Evolutionary conservation across 2,888 invertebrate genomes (phyloP), one percentile per base, ranked within the genome.

Genomic region (Stenoptilia bipunctidactyla): DNA sequence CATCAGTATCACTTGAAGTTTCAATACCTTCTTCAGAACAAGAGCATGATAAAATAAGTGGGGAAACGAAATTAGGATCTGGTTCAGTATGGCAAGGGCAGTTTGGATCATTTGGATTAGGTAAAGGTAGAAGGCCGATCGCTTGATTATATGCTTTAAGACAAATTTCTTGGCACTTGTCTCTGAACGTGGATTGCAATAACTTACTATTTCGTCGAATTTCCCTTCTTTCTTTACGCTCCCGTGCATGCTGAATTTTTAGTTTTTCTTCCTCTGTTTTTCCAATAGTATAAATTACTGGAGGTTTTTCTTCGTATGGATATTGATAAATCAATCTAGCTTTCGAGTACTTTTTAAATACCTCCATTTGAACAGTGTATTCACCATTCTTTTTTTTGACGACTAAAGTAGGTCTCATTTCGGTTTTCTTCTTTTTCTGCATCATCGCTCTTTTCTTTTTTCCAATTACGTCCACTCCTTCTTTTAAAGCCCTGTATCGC

Each of bases 81-180:
- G 58, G 47, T 1, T 66, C 66, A 2, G 34, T 34, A 6, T 61
- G 42, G 47, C 83, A 83, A 5, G 83, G 83, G 42, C 83, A 83
- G 13, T 68, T 64, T 1, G 80, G 80, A 40, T 61, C 52, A 40
- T 82, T 82, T 1, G 70, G 64, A 41, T 77, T 68, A 2, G 76
- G 72, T 30, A 75, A 50, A 13, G 83, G 79, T 15, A 72, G 55
- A 25, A 82, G 15, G 2, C 83, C 83, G 38, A 82, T 73, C 0
- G 83, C 74, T 61, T 82, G 82, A 50, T 82, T 76, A 45, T 82
- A 83, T 5, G 83, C 80, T 51, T 82, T 83, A 12, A 80, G 50
- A 53, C 83, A 83, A 46, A 83, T 83, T 49, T 83, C 83, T 53
- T 80, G 80, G 48, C 83, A 83, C 46, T 61, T 74, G 37, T 82